Evolutionary conservation across 2,113 vertebrate species (phyloP).

Genomic region (Smithornis capensis): DNA sequence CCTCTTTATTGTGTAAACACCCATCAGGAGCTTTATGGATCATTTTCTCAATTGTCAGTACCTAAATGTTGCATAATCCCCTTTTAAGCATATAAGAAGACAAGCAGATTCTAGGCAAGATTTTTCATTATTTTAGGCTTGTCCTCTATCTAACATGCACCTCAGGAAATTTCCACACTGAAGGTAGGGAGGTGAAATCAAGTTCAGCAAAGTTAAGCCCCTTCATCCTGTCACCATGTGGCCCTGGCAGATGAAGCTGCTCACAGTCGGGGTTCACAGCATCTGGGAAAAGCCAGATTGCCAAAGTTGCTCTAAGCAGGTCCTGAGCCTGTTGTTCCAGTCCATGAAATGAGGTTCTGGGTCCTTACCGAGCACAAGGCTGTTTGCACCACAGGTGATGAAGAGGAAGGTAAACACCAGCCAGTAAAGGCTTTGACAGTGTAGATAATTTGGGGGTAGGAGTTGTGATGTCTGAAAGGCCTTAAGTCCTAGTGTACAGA

Average conservation of each 20-base stretch:
- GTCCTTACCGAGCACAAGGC: neutral
- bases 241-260: neutral
- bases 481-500: neutral
- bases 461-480: neutral
- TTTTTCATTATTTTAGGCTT: neutral
- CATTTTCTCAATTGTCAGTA: neutral
- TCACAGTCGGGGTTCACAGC: neutral
- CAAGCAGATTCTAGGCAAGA: neutral
- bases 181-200: neutral
- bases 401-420: neutral
- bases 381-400: neutral
- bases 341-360: rapidly evolving
- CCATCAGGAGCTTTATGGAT: neutral
- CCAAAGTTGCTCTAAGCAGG: neutral
- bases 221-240: neutral
- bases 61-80: neutral
- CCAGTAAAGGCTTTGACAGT: neutral
- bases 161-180: neutral
- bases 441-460: neutral
- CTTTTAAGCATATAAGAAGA: neutral
- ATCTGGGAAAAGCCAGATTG: neutral
- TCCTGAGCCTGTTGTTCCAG: neutral
- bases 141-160: neutral
- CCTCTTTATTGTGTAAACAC: neutral
- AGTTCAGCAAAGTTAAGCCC: neutral